These are phyloP conservation scores for Threskiornis aethiopicus DNA, from an alignment of 2,797 vertebrate genomes.

Conservation along the genomic window DNA sequence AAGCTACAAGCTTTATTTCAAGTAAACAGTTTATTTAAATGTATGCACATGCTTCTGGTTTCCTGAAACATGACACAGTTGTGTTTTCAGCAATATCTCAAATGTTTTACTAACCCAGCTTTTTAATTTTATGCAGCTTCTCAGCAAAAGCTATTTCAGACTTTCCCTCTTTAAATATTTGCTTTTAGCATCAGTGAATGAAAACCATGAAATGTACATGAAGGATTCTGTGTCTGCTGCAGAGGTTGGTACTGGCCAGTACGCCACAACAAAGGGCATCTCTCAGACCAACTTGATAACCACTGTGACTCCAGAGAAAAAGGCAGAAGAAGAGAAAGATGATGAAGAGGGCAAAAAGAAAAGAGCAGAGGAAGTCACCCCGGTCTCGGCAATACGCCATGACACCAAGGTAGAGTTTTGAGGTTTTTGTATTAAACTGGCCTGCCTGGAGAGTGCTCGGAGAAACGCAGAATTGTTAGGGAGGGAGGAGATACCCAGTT, in stretches of 20 bases:
- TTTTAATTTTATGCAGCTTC: conserved; percentile 58
- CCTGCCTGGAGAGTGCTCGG: not conserved
- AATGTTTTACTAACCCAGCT: conserved; percentile 37
- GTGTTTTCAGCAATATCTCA: not conserved
- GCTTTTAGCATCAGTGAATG: conserved; percentile 89
- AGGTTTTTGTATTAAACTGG: not conserved
- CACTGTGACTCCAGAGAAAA: conserved; percentile 92
- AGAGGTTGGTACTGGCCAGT: conserved; percentile 94
- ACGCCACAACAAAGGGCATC: conserved; percentile 86
- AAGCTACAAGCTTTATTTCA: conserved; percentile 26
- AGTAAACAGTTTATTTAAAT: conserved; percentile 29
- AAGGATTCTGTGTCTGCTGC: conserved; percentile 87
- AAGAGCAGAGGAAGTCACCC: conserved; percentile 72
- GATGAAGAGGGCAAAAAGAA: conserved; percentile 80
- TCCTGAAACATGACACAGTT: conserved; percentile 7
- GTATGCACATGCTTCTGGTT: conserved; percentile 39
- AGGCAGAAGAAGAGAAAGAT: conserved; percentile 88
- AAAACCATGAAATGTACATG: conserved; percentile 93
- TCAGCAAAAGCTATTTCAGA: conserved; percentile 71
- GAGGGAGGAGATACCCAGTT: not conserved
- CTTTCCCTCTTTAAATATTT: conserved; percentile 77
- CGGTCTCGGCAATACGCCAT: conserved; percentile 75
- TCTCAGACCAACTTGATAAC: conserved; percentile 91
- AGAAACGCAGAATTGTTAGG: not conserved
- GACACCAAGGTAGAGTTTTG: conserved; percentile 89